Base-by-base conservation (phyloP, 2,797 vertebrate genomes). In the Emys orbicularis region DNA sequence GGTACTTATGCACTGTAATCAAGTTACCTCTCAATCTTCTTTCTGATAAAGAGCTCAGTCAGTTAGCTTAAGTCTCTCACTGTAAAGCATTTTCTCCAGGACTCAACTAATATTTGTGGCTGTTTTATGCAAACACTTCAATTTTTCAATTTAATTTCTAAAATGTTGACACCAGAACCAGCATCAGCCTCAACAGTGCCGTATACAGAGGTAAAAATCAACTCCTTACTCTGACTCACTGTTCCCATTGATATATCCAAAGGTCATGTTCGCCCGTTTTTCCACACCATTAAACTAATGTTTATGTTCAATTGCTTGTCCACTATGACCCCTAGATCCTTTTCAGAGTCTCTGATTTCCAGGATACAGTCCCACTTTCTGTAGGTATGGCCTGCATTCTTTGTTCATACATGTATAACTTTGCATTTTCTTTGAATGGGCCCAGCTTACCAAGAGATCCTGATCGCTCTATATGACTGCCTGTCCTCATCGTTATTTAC, bases 31-130 rank as follows among this genome's bases (percentile, higher is more conserved):
- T 83, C 93, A 92, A 95, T 94, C 91, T 89, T 92, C 34, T 80
- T 83, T 93, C 92, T 83, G 68, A 90, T 92, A 93, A 65, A 94
- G 53, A 94, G 59, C 16, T 57, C 76, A 81, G 61, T 96, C 93
- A 93, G 86, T 83, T 84, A 49, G 31, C 31, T 34, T 65, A 34
- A 65, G 31, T 65, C 59, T 65, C 31, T 65, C 31, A n/a, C 59
- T 65, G 31, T 34, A 34, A 34, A 59, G 31, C 31, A 65, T 65
- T 65, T 65, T 59, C 31, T 65, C 31, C 6, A 8, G 31, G 13
- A 8, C 31, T 65, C 31, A 65, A 65, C 31, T n/a, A 27, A 57
- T 29, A 57, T 65, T 65, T 65, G 59, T 65, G 31, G 7, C 59
- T n/a, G 34, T 65, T 65, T 65, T 65, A 34, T n/a, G 59, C 59